A percentile compares a stretch with the other conserved stretches of the same genome.
phyloP scores from a whole-genome alignment of 2,797 vertebrate genomes.

The Pelobates cultripes region DNA sequence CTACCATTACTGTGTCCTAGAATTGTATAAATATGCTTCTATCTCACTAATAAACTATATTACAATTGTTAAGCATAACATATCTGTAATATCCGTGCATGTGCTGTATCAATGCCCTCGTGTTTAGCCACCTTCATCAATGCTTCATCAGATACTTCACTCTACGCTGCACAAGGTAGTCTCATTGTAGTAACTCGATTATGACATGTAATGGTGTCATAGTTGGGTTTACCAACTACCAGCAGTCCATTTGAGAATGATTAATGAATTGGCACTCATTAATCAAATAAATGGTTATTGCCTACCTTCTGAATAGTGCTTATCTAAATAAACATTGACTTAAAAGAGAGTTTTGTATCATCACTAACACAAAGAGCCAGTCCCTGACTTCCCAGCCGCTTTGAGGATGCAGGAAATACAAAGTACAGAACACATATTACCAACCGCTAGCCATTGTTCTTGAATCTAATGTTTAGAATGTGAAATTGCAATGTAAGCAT shows the following conservation, averaged over 20 bases:
- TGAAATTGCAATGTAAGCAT: slow-evolving; percentile 11
- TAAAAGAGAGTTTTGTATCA: slow-evolving; percentile 15
- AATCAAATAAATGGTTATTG: slow-evolving; percentile 23
- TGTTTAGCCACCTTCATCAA: no score
- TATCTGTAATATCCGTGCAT: no score
- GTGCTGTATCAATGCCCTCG: no score
- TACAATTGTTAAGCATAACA: no score
- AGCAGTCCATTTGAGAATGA: not conserved
- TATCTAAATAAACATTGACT: slow-evolving; percentile 26
- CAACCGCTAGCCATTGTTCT: slow-evolving; percentile 24
- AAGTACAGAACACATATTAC: slow-evolving; percentile 27
- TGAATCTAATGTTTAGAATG: slow-evolving; percentile 5
- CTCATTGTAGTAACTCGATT: not conserved
- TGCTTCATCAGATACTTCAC: no score
- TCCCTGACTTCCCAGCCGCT: not conserved
- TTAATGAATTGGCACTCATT: slow-evolving; percentile 22
- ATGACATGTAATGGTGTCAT: slow-evolving; percentile 12
- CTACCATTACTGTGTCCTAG: no score
- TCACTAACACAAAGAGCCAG: slow-evolving; percentile 10
- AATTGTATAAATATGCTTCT: no score
- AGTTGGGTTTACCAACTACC: not conserved
- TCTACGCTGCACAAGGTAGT: no score
- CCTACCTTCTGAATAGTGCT: slow-evolving; percentile 22
- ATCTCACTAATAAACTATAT: no score
- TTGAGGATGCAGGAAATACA: slow-evolving; percentile 37